Conservation (phyloP, 2,888 invertebrate species). For the Cartodere bifasciata region DNA sequence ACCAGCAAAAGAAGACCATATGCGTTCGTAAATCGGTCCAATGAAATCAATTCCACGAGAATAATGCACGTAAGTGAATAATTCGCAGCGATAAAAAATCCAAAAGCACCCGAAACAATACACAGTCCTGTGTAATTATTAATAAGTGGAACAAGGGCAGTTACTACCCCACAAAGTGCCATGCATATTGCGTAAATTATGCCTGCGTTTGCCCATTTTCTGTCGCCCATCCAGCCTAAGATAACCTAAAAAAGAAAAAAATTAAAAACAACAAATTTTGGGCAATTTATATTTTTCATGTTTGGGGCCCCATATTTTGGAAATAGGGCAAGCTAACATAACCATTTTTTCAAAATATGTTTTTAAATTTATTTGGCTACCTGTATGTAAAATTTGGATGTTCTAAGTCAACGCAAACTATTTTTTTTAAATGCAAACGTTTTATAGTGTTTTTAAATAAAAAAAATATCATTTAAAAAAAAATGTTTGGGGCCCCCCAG, state of each 20-base stretch:
- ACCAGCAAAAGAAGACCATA: slow-evolving; percentile 79
- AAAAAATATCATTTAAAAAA: too few relatives aligned
- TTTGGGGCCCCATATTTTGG: too few relatives aligned
- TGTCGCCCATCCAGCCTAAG: slow-evolving; percentile 81
- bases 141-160: slow-evolving; percentile 51
- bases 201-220: slow-evolving; percentile 61
- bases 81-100: slow-evolving; percentile 83
- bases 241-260: slow-evolving; percentile 46
- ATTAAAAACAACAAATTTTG: slow-evolving; percentile 3
- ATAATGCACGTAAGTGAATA: slow-evolving; percentile 86
- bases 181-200: slow-evolving; percentile 74
- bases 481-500: too few relatives aligned
- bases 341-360: too few relatives aligned
- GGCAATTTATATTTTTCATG: too few relatives aligned
- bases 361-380: too few relatives aligned
- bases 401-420: too few relatives aligned
- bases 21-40: slow-evolving; percentile 83
- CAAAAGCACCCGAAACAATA: slow-evolving; percentile 64
- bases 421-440: too few relatives aligned
- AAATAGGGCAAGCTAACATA: too few relatives aligned
- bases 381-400: too few relatives aligned
- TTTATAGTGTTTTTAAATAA: too few relatives aligned
- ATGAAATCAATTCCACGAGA: slow-evolving; percentile 76
- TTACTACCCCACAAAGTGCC: slow-evolving; percentile 55
- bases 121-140: slow-evolving; percentile 45